Conservation (phyloP, 2,888 invertebrate species). For the Agriopis marginaria region DNA sequence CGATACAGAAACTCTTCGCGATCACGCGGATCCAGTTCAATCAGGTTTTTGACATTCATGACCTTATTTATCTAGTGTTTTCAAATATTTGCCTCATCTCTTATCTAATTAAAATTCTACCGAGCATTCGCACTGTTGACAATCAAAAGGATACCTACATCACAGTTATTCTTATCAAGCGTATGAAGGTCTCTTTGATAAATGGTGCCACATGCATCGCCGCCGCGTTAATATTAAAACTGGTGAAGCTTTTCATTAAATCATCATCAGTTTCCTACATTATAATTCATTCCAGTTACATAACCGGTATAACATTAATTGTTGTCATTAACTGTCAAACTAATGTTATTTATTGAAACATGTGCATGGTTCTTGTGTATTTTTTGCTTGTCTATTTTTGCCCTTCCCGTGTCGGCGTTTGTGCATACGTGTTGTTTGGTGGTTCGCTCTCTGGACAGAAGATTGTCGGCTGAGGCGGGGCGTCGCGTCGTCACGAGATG, state of each 20-base stretch:
- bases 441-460: slow-evolving; percentile 62
- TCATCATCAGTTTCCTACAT: slow-evolving; percentile 8
- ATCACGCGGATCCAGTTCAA: slow-evolving; percentile 59
- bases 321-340: slow-evolving; percentile 28
- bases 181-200: slow-evolving; percentile 57
- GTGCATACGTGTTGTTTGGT: slow-evolving; percentile 55
- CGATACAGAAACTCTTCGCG: slow-evolving; percentile 53
- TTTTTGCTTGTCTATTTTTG: slow-evolving; percentile 57
- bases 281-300: slow-evolving; percentile 26
- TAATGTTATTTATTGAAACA: slow-evolving; percentile 20
- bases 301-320: slow-evolving; percentile 28
- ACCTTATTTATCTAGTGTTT: slow-evolving; percentile 63
- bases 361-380: slow-evolving; percentile 23
- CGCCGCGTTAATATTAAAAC: slow-evolving; percentile 27
- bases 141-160: slow-evolving; percentile 39
- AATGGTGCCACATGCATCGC: slow-evolving; percentile 25
- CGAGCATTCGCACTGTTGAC: slow-evolving; percentile 43
- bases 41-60: slow-evolving; percentile 59
- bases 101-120: slow-evolving; percentile 28
- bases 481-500: slow-evolving; percentile 77
- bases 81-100: slow-evolving; percentile 55
- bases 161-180: slow-evolving; percentile 55
- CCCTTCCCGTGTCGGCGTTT: slow-evolving; percentile 60
- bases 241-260: slow-evolving; percentile 28
- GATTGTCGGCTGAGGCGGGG: slow-evolving; percentile 69